Percentiles rank a stretch among this genome's conserved stretches.
Evolutionary conservation across 2,888 invertebrate species (phyloP).

Genomic region (Hypselothyrea guttata): DNA sequence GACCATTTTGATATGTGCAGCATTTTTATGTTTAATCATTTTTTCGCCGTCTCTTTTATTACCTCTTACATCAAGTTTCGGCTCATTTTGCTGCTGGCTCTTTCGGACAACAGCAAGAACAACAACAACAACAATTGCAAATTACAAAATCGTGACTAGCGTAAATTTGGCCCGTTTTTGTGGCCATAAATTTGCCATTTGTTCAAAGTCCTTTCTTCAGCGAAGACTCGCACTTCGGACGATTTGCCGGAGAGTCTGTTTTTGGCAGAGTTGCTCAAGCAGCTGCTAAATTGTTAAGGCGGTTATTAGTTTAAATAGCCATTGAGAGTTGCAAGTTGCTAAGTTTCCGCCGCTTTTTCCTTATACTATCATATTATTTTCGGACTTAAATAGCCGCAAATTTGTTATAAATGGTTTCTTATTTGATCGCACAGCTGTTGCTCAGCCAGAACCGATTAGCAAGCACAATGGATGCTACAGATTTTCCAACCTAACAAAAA

Average conservation of each 20-base stretch:
- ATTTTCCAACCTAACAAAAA: no score
- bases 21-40: slow-evolving; percentile 74
- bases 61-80: slow-evolving; percentile 56
- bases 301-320: slow-evolving; percentile 68
- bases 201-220: slow-evolving; percentile 27
- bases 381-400: slow-evolving; percentile 48
- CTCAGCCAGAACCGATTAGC: neutral
- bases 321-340: slow-evolving; percentile 26
- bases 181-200: slow-evolving; percentile 63
- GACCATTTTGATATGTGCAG: slow-evolving; percentile 53
- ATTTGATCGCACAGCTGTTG: neutral
- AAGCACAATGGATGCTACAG: no score
- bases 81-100: slow-evolving; percentile 38
- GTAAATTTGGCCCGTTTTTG: slow-evolving; percentile 64
- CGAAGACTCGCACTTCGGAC: neutral
- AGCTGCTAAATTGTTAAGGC: slow-evolving; percentile 46
- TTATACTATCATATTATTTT: slow-evolving; percentile 14
- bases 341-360: slow-evolving; percentile 9
- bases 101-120: slow-evolving; percentile 21
- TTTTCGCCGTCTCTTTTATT: slow-evolving; percentile 62
- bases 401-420: slow-evolving; percentile 32
- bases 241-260: slow-evolving; percentile 30
- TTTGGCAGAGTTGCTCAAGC: slow-evolving; percentile 18
- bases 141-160: slow-evolving; percentile 78
- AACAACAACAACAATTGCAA: slow-evolving; percentile 56